phyloP scores from a whole-genome alignment of 2,888 invertebrate species.

The Opisthograptis luteolata region DNA sequence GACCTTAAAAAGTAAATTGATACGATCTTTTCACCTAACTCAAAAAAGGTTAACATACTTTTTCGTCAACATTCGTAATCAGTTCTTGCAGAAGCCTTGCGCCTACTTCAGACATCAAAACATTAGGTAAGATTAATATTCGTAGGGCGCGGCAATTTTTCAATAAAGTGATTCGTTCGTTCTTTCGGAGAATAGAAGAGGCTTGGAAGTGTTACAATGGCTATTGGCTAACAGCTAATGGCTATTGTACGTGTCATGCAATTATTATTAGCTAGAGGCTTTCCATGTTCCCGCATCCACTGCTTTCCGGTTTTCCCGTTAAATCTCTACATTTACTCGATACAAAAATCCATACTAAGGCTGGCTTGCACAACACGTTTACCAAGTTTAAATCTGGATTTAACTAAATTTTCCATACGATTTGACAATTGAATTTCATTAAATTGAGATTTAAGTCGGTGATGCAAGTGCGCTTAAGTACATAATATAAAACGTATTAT shows the following conservation, averaged over 20 bases:
- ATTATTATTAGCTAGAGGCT: neutral
- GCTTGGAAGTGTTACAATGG: constrained; percentile 5
- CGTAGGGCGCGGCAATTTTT: constrained; percentile 19
- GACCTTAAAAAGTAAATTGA: no score
- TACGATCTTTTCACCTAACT: no score
- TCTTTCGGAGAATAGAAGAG: constrained; percentile 4
- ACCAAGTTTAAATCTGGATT: no score
- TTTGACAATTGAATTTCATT: no score
- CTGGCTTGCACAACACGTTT: no score
- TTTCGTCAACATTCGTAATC: neutral
- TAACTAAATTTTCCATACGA: no score
- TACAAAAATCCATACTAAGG: no score
- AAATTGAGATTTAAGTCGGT: no score
- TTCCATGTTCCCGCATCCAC: neutral
- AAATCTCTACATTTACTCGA: no score
- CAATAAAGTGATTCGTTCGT: constrained; percentile 11
- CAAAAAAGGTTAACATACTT: no score
- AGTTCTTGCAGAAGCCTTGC: neutral
- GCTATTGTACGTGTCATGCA: neutral
- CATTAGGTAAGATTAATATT: constrained; percentile 22
- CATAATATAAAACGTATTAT: no score
- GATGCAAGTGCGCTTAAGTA: no score
- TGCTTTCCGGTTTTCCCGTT: neutral
- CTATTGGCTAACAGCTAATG: neutral
- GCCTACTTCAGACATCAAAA: constrained; percentile 15